Percentiles rank a stretch among this genome's conserved stretches.
Evolutionary conservation across 2,113 vertebrate genomes (phyloP).

Genomic region (Sinocyclocheilus grahami): DNA sequence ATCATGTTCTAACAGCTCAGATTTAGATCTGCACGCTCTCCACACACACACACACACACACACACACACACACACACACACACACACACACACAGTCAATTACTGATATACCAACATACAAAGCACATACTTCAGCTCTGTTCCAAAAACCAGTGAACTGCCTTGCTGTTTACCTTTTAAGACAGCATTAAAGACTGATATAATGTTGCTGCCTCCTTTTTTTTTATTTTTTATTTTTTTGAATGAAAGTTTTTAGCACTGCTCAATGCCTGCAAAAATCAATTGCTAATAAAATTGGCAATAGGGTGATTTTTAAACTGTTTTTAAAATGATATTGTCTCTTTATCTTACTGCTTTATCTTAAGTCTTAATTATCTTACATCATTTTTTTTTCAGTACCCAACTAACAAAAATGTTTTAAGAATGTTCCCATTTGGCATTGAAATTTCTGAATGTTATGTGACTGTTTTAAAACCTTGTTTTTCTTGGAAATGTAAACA

Average conservation of each 20-base stretch:
- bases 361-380: neutral
- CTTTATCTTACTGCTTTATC: too few species aligned
- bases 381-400: neutral
- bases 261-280: too few species aligned
- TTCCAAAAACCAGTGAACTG: neutral
- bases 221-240: neutral
- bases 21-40: neutral
- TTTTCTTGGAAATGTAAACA: too few species aligned
- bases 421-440: too few species aligned
- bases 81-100: neutral
- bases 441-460: too few species aligned
- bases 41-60: neutral
- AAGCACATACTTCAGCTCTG: neutral
- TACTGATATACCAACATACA: slow-evolving; percentile 1
- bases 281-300: neutral
- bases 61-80: neutral
- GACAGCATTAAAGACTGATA: neutral
- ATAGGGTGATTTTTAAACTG: neutral
- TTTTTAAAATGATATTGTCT: neutral
- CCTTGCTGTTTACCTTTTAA: neutral
- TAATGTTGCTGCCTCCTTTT: neutral
- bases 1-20: slow-evolving; percentile 31
- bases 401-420: neutral
- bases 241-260: neutral
- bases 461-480: too few species aligned